Conservation (phyloP, 2,888 invertebrate species). For the Mechanitis mazaeus region DNA sequence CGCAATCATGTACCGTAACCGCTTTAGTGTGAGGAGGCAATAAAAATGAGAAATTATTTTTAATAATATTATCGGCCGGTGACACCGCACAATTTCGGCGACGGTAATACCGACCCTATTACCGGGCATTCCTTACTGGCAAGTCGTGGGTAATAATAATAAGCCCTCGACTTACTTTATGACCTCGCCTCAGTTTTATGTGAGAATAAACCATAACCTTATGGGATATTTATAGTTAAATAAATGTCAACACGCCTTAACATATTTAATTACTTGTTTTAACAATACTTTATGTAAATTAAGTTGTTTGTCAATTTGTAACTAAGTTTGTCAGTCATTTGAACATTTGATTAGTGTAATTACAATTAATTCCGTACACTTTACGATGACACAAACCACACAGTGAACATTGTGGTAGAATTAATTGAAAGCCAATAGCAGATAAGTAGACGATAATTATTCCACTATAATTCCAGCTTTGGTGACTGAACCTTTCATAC, state of each 20-base stretch:
- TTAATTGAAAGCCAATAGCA: slow-evolving; percentile 29
- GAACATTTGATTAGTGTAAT: too few species aligned
- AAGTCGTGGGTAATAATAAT: slow-evolving; percentile 58
- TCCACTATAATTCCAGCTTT: slow-evolving; percentile 7
- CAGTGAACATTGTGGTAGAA: slow-evolving; percentile 16
- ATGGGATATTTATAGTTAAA: slow-evolving; percentile 27
- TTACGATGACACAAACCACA: slow-evolving; percentile 21
- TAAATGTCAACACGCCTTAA: slow-evolving; percentile 5
- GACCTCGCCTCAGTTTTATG: slow-evolving; percentile 54
- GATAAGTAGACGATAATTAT: slow-evolving; percentile 24
- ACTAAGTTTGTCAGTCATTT: too few species aligned
- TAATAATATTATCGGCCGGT: slow-evolving; percentile 63
- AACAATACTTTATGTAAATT: too few species aligned
- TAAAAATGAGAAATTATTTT: slow-evolving; percentile 78
- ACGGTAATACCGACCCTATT: slow-evolving; percentile 56
- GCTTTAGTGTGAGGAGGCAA: slow-evolving; percentile 40
- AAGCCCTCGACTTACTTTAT: slow-evolving; percentile 60
- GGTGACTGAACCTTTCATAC: slow-evolving; percentile 1
- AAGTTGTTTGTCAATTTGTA: too few species aligned
- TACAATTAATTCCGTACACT: slow-evolving; percentile 5
- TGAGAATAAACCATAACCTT: slow-evolving; percentile 44
- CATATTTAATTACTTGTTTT: background rate
- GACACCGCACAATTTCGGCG: slow-evolving; percentile 60
- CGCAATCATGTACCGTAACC: slow-evolving; percentile 54
- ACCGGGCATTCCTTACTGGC: slow-evolving; percentile 58